Evolutionary conservation across 2,888 invertebrate genomes (phyloP).

Genomic region (Helicoverpa assulta): DNA sequence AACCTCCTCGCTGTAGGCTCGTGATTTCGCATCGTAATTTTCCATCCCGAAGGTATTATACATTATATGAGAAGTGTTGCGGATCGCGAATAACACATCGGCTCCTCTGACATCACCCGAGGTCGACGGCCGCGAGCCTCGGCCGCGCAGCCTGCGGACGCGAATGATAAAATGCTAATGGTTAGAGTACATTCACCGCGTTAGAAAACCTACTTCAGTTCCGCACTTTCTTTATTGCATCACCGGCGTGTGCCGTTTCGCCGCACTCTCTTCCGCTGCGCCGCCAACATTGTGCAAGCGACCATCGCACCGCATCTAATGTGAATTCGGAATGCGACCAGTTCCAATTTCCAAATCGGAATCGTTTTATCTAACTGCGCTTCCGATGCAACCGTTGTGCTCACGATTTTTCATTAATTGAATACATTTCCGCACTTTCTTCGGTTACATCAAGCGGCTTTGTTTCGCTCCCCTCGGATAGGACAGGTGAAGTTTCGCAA

Average conservation of each 20-base stretch:
- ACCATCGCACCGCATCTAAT: slow-evolving; percentile 68
- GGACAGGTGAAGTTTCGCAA: slow-evolving; percentile 87
- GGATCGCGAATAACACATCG: slow-evolving; percentile 71
- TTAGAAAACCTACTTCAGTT: slow-evolving; percentile 89
- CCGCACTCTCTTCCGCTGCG: slow-evolving; percentile 87
- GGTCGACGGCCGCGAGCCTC: slow-evolving; percentile 83
- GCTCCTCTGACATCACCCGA: slow-evolving; percentile 79
- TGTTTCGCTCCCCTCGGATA: slow-evolving; percentile 75
- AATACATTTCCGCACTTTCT: slow-evolving; percentile 80
- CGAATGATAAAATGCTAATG: slow-evolving; percentile 86
- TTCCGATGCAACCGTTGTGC: slow-evolving; percentile 55
- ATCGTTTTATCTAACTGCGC: slow-evolving; percentile 64
- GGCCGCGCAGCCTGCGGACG: slow-evolving; percentile 74
- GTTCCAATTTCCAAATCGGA: slow-evolving; percentile 75
- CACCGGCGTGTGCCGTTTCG: slow-evolving; percentile 85
- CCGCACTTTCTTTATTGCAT: slow-evolving; percentile 90
- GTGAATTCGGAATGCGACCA: slow-evolving; percentile 75
- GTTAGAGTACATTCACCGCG: slow-evolving; percentile 88
- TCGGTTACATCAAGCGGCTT: slow-evolving; percentile 76
- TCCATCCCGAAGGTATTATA: slow-evolving; percentile 72
- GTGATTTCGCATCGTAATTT: slow-evolving; percentile 76
- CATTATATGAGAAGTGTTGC: slow-evolving; percentile 73
- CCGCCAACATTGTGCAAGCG: slow-evolving; percentile 80
- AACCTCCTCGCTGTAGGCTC: slow-evolving; percentile 69
- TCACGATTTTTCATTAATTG: slow-evolving; percentile 63